phyloP scores from a whole-genome alignment of 1,140 invertebrate species.

The Bicyclus anynana region DNA sequence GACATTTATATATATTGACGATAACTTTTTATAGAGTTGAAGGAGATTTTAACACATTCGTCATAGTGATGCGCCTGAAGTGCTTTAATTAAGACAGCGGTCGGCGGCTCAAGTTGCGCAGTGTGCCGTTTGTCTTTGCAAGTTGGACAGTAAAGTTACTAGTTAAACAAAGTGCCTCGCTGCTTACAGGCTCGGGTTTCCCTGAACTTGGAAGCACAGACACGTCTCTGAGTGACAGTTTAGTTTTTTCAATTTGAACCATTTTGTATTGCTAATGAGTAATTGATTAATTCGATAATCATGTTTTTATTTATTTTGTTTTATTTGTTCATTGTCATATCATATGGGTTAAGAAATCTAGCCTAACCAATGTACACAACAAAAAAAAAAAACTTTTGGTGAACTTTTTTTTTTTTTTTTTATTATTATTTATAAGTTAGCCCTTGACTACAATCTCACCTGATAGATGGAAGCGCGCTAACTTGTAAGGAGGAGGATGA shows the following conservation, averaged over 20 bases:
- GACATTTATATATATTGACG: no score
- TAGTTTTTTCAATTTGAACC: not conserved
- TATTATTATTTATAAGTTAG: no score
- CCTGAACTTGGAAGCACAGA: slow-evolving; percentile 25
- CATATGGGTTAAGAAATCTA: no score
- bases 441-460: no score
- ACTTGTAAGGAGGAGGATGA: no score
- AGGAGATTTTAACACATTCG: not conserved
- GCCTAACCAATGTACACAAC: no score
- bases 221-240: slow-evolving; percentile 4
- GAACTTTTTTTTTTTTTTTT: no score
- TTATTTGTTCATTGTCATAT: no score
- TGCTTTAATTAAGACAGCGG: slow-evolving; percentile 13
- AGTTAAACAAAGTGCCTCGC: slow-evolving; percentile 45
- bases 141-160: slow-evolving; percentile 62
- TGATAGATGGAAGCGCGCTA: no score
- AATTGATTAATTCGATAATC: no score
- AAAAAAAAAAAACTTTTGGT: no score
- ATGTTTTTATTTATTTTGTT: no score
- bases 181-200: slow-evolving; percentile 21
- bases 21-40: not conserved
- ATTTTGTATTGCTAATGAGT: not conserved
- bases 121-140: slow-evolving; percentile 63
- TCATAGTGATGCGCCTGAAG: not conserved
- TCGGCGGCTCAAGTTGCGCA: slow-evolving; percentile 41